phyloP scores from a whole-genome alignment of 2,113 vertebrate genomes.

The Hypocryptadius cinnamomeus region DNA sequence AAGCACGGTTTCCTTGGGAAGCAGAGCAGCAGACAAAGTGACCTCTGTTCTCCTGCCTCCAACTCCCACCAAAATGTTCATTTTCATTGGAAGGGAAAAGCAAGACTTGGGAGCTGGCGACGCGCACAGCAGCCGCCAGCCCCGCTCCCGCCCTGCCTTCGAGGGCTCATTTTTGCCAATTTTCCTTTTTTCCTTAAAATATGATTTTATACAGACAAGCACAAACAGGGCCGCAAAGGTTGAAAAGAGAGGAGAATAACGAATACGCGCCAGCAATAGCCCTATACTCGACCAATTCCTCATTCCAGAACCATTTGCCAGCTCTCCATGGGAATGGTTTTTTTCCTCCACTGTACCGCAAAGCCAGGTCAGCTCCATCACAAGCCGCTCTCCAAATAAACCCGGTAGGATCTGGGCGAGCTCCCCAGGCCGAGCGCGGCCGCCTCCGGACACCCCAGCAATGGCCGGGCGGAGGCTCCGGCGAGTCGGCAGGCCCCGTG shows the following conservation, averaged over 20 bases:
- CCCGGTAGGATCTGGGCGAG: neutral
- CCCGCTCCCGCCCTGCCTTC: neutral
- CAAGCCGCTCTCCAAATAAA: neutral
- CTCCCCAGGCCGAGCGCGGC: neutral
- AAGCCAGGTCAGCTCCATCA: neutral
- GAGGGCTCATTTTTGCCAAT: neutral
- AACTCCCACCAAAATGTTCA: conserved; percentile 34
- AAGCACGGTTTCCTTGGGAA: neutral
- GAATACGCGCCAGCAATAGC: neutral
- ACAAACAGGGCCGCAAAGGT: neutral
- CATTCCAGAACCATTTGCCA: conserved; percentile 2
- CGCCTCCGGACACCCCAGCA: neutral
- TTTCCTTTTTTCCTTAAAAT: neutral
- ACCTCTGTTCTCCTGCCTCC: conserved; percentile 46
- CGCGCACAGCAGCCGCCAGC: neutral
- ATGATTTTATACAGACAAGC: neutral
- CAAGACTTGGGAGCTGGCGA: neutral
- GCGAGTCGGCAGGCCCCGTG: neutral
- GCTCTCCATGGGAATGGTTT: neutral
- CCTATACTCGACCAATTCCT: neutral
- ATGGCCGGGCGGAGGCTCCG: neutral
- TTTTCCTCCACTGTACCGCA: neutral
- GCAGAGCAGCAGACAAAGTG: conserved; percentile 34
- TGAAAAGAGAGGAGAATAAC: neutral
- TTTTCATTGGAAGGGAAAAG: conserved; percentile 53